Base-by-base conservation (phyloP, 2,113 vertebrate species). In the Misgurnus anguillicaudatus region DNA sequence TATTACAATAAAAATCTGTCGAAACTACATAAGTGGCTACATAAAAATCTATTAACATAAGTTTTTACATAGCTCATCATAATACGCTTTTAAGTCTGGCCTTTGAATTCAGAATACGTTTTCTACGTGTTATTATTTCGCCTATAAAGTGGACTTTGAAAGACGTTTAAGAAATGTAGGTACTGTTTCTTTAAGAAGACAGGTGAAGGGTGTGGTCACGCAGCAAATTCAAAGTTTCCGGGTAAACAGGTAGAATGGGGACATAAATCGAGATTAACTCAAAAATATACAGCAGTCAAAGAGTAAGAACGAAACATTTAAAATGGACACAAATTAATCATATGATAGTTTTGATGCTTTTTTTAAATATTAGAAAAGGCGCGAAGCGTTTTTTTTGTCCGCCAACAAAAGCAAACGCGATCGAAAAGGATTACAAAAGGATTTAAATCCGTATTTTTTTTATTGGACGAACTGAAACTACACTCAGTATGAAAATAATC, bases 121-220 rank as follows among this genome's bases (percentile, higher is more conserved):
- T 10, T 48, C 47, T 48, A 48, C 10, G 10, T 7, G 6, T 19
- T 19, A 19, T 57, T n/a, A 7, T 19, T 57, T 9, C 6, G 6
- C 7, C 16, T 55, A 17, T 6, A 6, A 16, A 55, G 5, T 17
- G 17, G 6, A n/a, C 16, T n/a, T 55, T n/a, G 7, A 7, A 17
- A 57, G 53, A 31, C 24, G 24, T 31, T 31, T 31, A 31, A 31
- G 24, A 31, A 31, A 31, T 31, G 1, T 31, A 31, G 24, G 24
- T 31, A 31, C 24, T 75, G 77, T 47, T 4, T n/a, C 65, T 79
- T 83, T 71, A 80, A 77, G 72, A 36, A 19, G 10, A 10, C 69
- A 78, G 79, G 82, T 74, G 55, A 65, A 80, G 19, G 82, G 82
- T 80, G 82, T 72, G 78, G 72, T 14, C 11, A 69, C 39, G 16